Evolutionary conservation across 2,888 invertebrate genomes (phyloP).

Genomic region (Omphaloscelis lunosa): DNA sequence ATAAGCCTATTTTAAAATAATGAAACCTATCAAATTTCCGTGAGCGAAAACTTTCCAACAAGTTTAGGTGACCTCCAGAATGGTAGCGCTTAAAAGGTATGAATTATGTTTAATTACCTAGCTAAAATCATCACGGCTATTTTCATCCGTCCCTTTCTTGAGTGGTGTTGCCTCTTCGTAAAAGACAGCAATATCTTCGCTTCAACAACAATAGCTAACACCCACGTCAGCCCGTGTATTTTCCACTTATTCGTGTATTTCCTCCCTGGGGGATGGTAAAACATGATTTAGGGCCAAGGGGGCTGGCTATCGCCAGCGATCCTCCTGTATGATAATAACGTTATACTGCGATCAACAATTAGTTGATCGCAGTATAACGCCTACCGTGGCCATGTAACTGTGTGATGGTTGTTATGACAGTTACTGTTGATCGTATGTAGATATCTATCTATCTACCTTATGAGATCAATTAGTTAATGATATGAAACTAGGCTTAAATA

Average conservation of each 20-base stretch:
- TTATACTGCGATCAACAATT: slow-evolving; percentile 30
- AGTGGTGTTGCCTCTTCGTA: not conserved
- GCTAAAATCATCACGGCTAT: no score
- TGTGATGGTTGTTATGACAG: slow-evolving; percentile 9
- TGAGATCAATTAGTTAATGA: not conserved
- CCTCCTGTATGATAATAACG: slow-evolving; percentile 35
- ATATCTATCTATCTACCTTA: not conserved
- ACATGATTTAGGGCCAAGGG: slow-evolving; percentile 8
- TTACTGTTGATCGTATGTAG: not conserved
- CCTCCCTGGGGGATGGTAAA: slow-evolving; percentile 5
- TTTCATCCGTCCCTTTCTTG: not conserved
- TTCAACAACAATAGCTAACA: slow-evolving; percentile 3
- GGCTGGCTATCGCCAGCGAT: slow-evolving; percentile 20
- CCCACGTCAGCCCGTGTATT: not conserved
- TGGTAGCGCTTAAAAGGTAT: not conserved
- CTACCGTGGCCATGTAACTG: slow-evolving; percentile 7
- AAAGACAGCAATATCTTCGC: not conserved
- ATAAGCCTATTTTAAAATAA: not conserved
- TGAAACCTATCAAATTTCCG: not conserved
- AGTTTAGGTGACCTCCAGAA: not conserved
- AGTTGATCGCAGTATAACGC: not conserved
- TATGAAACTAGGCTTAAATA: not conserved
- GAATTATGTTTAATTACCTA: not conserved
- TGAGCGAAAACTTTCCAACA: not conserved
- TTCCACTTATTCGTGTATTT: no score